phyloP scores from a whole-genome alignment of 2,797 vertebrate genomes.

The Rhincodon typus region DNA sequence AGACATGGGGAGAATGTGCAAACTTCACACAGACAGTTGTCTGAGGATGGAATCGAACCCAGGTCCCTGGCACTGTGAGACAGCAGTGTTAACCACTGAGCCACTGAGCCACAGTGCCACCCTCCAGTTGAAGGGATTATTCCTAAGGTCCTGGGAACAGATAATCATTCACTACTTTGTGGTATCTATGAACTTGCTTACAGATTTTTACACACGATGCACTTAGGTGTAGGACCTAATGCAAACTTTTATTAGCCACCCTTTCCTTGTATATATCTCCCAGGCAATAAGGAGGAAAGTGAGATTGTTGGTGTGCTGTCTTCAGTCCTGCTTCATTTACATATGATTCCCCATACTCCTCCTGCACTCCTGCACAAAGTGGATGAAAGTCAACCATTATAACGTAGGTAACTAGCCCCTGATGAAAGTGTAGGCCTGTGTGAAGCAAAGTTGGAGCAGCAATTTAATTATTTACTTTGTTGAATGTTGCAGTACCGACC shows the following conservation, averaged over 20 bases:
- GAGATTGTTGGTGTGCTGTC: not conserved
- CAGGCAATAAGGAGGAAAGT: not conserved
- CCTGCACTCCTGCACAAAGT: not conserved
- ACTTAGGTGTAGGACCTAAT: too few species aligned
- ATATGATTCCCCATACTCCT: not conserved
- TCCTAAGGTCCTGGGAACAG: not conserved
- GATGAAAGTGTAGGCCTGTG: not conserved
- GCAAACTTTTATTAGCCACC: too few species aligned
- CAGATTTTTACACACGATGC: too few species aligned
- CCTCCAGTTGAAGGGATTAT: not conserved
- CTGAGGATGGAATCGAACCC: too few species aligned
- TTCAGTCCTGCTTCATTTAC: not conserved
- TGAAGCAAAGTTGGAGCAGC: not conserved
- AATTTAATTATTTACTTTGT: not conserved
- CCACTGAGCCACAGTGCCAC: too few species aligned
- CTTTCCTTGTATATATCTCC: not conserved
- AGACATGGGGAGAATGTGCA: too few species aligned
- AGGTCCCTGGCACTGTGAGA: too few species aligned
- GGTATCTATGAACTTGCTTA: not conserved
- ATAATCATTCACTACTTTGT: not conserved
- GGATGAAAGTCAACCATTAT: not conserved
- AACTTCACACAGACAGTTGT: too few species aligned
- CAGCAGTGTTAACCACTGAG: too few species aligned
- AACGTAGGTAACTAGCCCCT: not conserved
- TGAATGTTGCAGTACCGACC: too few species aligned